Conservation (phyloP, 2,888 invertebrate genomes). For the Nymphalis polychloros region DNA sequence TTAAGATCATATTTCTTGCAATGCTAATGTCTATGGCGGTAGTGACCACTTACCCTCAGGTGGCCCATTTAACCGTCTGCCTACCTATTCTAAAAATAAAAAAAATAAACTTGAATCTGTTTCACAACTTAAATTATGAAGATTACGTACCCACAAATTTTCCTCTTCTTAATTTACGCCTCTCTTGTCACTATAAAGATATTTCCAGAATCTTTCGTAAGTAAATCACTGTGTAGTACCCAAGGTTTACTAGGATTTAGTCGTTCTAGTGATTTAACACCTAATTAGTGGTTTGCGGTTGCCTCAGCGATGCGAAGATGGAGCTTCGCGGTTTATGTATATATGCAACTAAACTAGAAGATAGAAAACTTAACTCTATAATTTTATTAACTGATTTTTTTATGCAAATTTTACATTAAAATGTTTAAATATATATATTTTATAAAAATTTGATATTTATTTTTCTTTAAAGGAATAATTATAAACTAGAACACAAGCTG, state of each 20-base stretch:
- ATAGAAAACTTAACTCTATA: constrained; percentile 1
- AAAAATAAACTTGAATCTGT: too few species aligned
- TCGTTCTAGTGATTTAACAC: constrained; percentile 77
- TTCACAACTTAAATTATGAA: constrained; percentile 40
- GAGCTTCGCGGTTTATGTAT: constrained; percentile 32
- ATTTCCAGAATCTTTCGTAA: constrained; percentile 48
- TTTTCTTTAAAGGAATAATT: too few species aligned
- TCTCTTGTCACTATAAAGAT: neutral
- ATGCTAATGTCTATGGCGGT: too few species aligned
- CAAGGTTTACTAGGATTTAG: constrained; percentile 53
- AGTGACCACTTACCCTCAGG: too few species aligned
- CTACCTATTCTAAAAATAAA: too few species aligned
- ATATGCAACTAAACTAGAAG: constrained; percentile 11
- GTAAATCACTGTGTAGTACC: constrained; percentile 72
- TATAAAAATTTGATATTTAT: too few species aligned
- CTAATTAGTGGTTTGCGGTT: constrained; percentile 69
- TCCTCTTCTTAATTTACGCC: neutral
- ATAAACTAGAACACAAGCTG: too few species aligned
- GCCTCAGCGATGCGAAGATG: constrained; percentile 44
- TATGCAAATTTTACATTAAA: too few species aligned
- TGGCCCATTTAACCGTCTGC: too few species aligned
- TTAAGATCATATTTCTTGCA: too few species aligned
- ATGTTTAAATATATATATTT: too few species aligned
- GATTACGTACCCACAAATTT: neutral
- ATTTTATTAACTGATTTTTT: neutral